Evolutionary conservation across 2,113 vertebrate species (phyloP), one percentile per base, ranked within the genome.

Genomic region (Silurus meridionalis): DNA sequence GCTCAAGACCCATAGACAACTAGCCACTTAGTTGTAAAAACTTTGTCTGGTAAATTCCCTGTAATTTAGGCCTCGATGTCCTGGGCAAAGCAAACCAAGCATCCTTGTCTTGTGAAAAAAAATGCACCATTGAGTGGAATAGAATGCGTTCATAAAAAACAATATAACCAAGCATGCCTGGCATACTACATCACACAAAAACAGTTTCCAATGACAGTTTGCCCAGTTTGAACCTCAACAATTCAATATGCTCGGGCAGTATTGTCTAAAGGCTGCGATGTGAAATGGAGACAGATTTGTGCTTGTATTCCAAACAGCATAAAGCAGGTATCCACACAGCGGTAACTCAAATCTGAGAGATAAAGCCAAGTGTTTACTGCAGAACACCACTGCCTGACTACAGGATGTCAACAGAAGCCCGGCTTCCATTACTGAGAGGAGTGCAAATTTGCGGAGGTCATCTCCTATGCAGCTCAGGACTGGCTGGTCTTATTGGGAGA

Each of bases 321-420:
- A 67, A 80, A 72, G 77, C 72, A 13, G 82, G 28, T 19, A 14
- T 74, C 72, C 75, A 72, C 28, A 75, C 82, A 28, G 63, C 75
- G 6, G 14, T 37, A 77, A 83, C n/a, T 66, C 37, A 23, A 64
- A 81, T 85, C 28, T 57, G 58, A 63, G 15, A 64, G 80, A 82
- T 55, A 85, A 64, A 67, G 28, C 75, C 17, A 55, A 5, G 67
- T 85, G 78, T 80, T 83, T 79, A 83, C 83, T 28, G 80, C 23
- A 46, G 75, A 19, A 37, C 74, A 64, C 74, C 58, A 8, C 55
- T 61, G 67, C 25, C 15, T 66, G 57, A 60, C 81, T 63, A 69
- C 63, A 53, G 72, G 57, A 55, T 80, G 57, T 77, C 71, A 69
- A 60, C 53, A 80, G 21, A 6, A 52, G 81, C 52, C 80, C n/a